A percentile compares a stretch with the other conserved stretches of the same genome.
Evolutionary conservation across 2,888 invertebrate species (phyloP).

Genomic region (Cerastis leucographa): DNA sequence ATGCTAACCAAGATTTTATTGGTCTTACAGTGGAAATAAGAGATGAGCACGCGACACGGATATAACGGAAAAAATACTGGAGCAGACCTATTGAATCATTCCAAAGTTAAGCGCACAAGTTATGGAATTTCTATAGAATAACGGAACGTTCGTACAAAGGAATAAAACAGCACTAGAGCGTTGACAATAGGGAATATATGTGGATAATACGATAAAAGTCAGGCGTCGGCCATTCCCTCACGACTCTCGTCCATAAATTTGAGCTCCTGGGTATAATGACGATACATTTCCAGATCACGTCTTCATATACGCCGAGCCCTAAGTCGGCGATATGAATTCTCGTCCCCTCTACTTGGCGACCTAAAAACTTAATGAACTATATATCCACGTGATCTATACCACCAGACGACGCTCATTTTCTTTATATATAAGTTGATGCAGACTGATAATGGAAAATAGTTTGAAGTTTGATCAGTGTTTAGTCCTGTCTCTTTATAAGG

Average conservation of each 20-base stretch:
- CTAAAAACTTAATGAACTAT: constrained; percentile 61
- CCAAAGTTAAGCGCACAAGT: constrained; percentile 43
- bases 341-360: constrained; percentile 48
- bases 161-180: constrained; percentile 66
- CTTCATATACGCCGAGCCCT: constrained; percentile 53
- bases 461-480: not conserved
- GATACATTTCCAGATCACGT: constrained; percentile 77
- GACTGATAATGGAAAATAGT: constrained; percentile 7
- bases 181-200: constrained; percentile 72
- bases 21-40: constrained; percentile 15
- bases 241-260: constrained; percentile 73
- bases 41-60: constrained; percentile 10
- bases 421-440: constrained; percentile 22
- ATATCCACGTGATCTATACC: constrained; percentile 31
- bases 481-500: not conserved
- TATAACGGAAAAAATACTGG: constrained; percentile 30
- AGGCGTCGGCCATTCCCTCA: constrained; percentile 63
- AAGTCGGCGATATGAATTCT: constrained; percentile 71
- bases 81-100: constrained; percentile 53
- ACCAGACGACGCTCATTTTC: not conserved
- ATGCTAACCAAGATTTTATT: constrained; percentile 28
- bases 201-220: constrained; percentile 72
- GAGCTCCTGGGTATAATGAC: constrained; percentile 71
- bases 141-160: constrained; percentile 53
- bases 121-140: constrained; percentile 60